Conservation (phyloP, 2,888 invertebrate species). For the Polylopha cassiicola region DNA sequence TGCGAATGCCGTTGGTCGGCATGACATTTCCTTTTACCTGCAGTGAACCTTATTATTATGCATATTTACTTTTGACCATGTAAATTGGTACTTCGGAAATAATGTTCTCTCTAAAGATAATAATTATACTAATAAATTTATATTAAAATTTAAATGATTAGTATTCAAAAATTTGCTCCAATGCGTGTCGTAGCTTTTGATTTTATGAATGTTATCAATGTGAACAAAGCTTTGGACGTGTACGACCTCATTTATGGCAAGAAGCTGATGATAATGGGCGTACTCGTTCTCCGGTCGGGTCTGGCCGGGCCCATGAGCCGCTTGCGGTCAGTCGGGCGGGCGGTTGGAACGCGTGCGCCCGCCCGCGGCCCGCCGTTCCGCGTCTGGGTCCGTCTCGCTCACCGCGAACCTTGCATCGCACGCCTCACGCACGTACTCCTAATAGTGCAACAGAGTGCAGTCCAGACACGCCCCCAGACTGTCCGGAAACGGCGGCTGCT, state of each 20-base stretch:
- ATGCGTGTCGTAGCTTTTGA: too few species aligned
- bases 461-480: constrained; percentile 41
- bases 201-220: too few species aligned
- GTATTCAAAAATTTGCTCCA: too few species aligned
- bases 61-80: too few species aligned
- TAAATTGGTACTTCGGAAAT: too few species aligned
- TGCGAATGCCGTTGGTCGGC: too few species aligned
- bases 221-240: constrained; percentile 13
- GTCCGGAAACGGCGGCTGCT: constrained; percentile 28
- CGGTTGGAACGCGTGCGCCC: constrained; percentile 39
- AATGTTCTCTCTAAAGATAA: too few species aligned
- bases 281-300: constrained; percentile 26
- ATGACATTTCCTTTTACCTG: too few species aligned
- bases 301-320: constrained; percentile 25
- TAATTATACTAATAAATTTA: too few species aligned
- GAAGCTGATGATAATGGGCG: constrained; percentile 39
- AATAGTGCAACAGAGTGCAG: constrained; percentile 29
- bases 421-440: constrained; percentile 41
- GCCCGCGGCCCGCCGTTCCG: constrained; percentile 35
- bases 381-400: constrained; percentile 23
- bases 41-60: too few species aligned
- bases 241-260: constrained; percentile 22
- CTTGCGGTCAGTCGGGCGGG: constrained; percentile 46
- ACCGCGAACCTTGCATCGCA: constrained; percentile 27
- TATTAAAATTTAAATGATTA: too few species aligned